phyloP scores from a whole-genome alignment of 2,888 invertebrate species.

The Sericinus montela region DNA sequence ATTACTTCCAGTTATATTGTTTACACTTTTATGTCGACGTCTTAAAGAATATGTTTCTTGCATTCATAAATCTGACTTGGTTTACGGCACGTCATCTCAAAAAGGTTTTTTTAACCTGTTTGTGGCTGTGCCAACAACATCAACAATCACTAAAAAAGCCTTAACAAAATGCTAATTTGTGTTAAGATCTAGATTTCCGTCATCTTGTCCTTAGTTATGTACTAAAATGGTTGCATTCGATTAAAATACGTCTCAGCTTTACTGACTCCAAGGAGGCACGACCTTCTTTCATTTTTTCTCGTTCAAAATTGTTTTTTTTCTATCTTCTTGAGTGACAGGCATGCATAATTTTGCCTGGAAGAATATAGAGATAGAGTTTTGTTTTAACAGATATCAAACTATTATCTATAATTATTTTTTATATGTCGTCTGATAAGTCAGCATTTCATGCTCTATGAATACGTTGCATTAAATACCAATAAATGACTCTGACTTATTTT shows the following conservation, averaged over 20 bases:
- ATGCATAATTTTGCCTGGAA: background rate
- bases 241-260: background rate
- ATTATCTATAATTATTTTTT: too few species aligned
- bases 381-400: too few species aligned
- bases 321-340: background rate
- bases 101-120: background rate
- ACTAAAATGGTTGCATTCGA: conserved; percentile 1
- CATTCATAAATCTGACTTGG: background rate
- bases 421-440: too few species aligned
- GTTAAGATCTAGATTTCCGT: conserved; percentile 8
- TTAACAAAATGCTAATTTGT: conserved; percentile 9
- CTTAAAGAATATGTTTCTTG: too few species aligned
- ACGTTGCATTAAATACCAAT: too few species aligned
- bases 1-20: too few species aligned
- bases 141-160: background rate
- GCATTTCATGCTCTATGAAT: too few species aligned
- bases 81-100: background rate
- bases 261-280: background rate
- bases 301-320: background rate
- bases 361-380: too few species aligned
- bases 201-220: conserved; percentile 1
- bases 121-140: background rate
- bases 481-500: too few species aligned
- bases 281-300: background rate
- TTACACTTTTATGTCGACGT: too few species aligned